Conservation (phyloP, 2,113 vertebrate genomes). For the Ophthalmolycus amberensis region DNA sequence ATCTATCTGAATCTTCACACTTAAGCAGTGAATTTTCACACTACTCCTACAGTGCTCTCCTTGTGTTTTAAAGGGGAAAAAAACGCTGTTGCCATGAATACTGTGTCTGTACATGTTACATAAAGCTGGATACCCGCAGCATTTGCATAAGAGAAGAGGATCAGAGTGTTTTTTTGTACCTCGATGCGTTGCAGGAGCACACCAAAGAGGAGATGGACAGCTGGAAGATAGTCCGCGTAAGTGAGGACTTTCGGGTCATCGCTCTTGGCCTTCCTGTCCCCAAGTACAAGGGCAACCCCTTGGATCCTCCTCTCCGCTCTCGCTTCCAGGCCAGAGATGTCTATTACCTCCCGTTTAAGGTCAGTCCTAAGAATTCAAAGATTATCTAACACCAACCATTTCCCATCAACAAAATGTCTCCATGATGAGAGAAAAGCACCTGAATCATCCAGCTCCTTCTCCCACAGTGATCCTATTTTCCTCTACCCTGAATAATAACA, state of each 20-base stretch:
- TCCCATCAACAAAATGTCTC: background rate
- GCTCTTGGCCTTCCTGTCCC: constrained; percentile 96
- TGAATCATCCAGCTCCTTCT: background rate
- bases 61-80: background rate
- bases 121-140: background rate
- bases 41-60: constrained; percentile 13
- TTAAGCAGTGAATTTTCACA: constrained; percentile 25
- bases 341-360: constrained; percentile 96
- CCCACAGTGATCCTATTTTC: background rate
- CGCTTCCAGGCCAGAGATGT: constrained; percentile 97
- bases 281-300: constrained; percentile 92
- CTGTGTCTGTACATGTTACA: constrained; percentile 13
- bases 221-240: constrained; percentile 96
- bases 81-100: constrained; percentile 11
- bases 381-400: background rate
- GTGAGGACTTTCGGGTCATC: constrained; percentile 97
- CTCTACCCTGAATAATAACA: background rate
- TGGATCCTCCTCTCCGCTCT: constrained; percentile 96
- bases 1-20: constrained; percentile 24
- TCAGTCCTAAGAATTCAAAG: constrained; percentile 49
- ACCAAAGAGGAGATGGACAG: constrained; percentile 90
- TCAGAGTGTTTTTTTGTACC: background rate
- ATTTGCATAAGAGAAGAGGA: background rate
- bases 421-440: background rate
- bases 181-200: constrained; percentile 86